Percentiles rank a stretch among this genome's conserved stretches.
phyloP scores from a whole-genome alignment of 1,140 invertebrate genomes.

The Ceratosolen solmsi region DNA sequence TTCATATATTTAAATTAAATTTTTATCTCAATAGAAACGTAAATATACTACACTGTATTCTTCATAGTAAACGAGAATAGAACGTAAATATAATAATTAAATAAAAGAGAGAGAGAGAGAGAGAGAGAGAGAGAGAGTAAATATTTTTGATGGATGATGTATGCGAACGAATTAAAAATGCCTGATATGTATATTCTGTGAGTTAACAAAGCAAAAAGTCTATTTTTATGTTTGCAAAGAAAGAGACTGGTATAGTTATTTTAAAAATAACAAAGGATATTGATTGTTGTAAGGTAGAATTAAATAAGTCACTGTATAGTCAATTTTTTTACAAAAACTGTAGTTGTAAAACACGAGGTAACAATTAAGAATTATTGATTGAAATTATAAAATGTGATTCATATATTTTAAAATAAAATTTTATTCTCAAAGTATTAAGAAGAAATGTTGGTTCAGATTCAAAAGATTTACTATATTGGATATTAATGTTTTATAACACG shows the following conservation, averaged over 20 bases:
- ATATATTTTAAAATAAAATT: constrained; percentile 18
- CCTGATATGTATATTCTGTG: constrained; percentile 48
- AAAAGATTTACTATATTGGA: background rate
- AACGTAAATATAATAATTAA: background rate
- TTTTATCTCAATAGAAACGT: constrained; percentile 36
- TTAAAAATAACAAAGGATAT: constrained; percentile 46
- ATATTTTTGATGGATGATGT: constrained; percentile 50
- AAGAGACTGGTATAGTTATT: constrained; percentile 49
- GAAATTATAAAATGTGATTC: constrained; percentile 20
- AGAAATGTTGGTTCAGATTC: background rate
- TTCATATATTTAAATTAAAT: constrained; percentile 34
- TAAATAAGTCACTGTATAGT: constrained; percentile 45
- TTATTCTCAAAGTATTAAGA: background rate
- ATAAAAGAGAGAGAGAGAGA: constrained; percentile 38
- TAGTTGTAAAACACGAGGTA: background rate
- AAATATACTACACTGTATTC: constrained; percentile 32
- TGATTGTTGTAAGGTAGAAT: constrained; percentile 48
- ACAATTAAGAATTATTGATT: constrained; percentile 12
- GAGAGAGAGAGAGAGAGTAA: constrained; percentile 30
- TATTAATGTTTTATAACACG: background rate
- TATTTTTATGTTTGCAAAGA: constrained; percentile 51
- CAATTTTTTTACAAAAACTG: constrained; percentile 42
- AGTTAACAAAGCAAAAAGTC: constrained; percentile 43
- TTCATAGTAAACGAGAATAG: constrained; percentile 4
- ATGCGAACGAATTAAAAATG: constrained; percentile 34